Evolutionary conservation across 2,797 vertebrate species (phyloP).

Genomic region (Crypturellus tataupa): DNA sequence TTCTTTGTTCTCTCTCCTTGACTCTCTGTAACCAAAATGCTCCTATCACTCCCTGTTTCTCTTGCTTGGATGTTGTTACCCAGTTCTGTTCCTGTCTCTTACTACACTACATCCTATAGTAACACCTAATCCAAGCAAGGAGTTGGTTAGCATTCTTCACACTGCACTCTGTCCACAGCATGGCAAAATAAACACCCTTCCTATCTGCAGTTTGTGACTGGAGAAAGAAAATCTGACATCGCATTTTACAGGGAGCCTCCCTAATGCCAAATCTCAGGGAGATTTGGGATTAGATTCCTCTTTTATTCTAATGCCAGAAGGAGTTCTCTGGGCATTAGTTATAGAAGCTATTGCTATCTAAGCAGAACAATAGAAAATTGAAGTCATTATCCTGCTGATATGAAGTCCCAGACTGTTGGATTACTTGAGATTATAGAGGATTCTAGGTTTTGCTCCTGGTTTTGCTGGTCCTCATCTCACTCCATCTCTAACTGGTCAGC

Average conservation of each 20-base stretch:
- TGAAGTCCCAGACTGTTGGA: neutral
- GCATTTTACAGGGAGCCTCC: neutral
- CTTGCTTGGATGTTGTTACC: neutral
- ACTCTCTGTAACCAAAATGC: neutral
- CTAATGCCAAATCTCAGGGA: neutral
- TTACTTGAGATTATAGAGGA: neutral
- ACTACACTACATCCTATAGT: rapidly evolving
- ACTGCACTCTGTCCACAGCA: neutral
- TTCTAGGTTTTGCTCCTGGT: neutral
- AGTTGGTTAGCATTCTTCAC: neutral
- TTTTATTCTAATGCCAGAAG: slow-evolving; percentile 18
- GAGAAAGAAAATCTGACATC: neutral
- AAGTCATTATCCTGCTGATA: neutral
- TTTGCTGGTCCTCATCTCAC: neutral
- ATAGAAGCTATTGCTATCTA: neutral
- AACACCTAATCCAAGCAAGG: neutral
- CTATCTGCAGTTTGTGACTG: neutral
- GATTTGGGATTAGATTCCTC: neutral
- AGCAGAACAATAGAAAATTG: neutral
- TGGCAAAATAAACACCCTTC: neutral
- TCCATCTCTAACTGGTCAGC: neutral
- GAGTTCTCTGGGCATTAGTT: neutral
- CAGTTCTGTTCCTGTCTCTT: neutral
- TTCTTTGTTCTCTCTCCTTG: neutral
- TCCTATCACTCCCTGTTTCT: neutral